Evolutionary conservation across 2,797 vertebrate species (phyloP).

Genomic region (Brachymystax lenok): DNA sequence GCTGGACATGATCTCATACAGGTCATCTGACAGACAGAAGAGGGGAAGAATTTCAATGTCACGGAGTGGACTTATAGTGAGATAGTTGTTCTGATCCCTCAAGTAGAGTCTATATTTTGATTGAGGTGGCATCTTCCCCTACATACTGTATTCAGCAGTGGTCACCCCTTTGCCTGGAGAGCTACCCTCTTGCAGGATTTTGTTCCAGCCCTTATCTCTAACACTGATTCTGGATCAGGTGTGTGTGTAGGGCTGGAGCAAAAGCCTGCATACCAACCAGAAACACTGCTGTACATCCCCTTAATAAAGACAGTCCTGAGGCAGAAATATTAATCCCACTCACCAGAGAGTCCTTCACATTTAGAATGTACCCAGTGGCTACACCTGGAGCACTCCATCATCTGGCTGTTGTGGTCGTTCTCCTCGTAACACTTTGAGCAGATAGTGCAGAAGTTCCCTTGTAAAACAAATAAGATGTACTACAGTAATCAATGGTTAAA

Average conservation of each 20-base stretch:
- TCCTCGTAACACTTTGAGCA: conserved; percentile 87
- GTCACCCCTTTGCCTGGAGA: no score
- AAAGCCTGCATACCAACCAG: no score
- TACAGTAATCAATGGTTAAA: neutral
- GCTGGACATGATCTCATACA: conserved; percentile 80
- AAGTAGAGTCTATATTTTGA: neutral
- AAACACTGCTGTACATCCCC: no score
- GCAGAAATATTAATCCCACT: conserved; percentile 24
- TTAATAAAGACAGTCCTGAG: no score
- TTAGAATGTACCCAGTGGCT: conserved; percentile 87
- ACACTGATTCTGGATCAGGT: no score
- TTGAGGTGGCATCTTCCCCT: no score
- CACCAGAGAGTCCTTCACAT: conserved; percentile 89
- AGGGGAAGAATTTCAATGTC: neutral
- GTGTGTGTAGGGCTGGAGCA: no score
- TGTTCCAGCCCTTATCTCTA: no score
- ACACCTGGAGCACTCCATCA: conserved; percentile 86
- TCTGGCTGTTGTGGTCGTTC: conserved; percentile 76
- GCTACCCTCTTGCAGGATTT: no score
- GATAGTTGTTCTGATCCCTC: neutral
- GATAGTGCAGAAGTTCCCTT: conserved; percentile 88
- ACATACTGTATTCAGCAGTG: no score
- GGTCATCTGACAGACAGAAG: conserved; percentile 77
- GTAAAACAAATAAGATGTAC: conserved; percentile 5
- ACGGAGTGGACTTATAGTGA: neutral